These are phyloP conservation scores for Mnemiopsis leidyi DNA, from an alignment of 37 sponge, comb jelly and placozoan species.

Conservation along the genomic window DNA sequence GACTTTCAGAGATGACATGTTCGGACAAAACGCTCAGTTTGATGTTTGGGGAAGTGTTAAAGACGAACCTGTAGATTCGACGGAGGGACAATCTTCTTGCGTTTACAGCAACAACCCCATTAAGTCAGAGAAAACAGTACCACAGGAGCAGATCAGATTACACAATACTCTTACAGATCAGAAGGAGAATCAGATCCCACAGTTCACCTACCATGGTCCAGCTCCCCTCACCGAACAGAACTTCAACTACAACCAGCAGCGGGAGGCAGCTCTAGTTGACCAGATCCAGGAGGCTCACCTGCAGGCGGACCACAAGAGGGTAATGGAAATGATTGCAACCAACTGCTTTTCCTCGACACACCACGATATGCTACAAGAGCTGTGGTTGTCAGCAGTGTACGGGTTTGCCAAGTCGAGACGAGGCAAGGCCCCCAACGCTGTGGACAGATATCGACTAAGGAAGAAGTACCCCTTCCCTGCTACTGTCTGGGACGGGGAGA, in stretches of 20 bases:
- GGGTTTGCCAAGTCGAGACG: not conserved
- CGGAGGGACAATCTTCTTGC: not conserved
- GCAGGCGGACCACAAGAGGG: constrained; percentile 10
- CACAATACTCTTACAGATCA: not conserved
- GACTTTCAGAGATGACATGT: not conserved
- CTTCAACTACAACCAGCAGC: not conserved
- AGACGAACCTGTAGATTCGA: not conserved
- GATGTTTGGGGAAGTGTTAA: not conserved
- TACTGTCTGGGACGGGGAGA: constrained; percentile 57
- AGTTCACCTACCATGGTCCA: not conserved
- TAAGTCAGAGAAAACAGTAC: not conserved
- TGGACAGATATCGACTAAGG: constrained; percentile 51
- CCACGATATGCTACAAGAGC: constrained; percentile 42
- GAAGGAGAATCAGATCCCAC: not conserved
- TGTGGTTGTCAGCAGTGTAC: constrained; percentile 61
- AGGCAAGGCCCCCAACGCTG: constrained; percentile 63
- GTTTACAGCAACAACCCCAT: not conserved
- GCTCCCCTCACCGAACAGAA: not conserved
- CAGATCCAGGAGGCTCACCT: constrained; percentile 10
- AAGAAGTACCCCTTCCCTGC: constrained; percentile 59
- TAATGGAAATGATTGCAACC: constrained; percentile 57
- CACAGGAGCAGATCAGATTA: not conserved
- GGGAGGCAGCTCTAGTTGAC: not conserved
- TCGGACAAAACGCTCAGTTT: not conserved
- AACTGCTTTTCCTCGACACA: constrained; percentile 2